Conservation (phyloP, 1,140 invertebrate genomes). For the Agrilus planipennis region DNA sequence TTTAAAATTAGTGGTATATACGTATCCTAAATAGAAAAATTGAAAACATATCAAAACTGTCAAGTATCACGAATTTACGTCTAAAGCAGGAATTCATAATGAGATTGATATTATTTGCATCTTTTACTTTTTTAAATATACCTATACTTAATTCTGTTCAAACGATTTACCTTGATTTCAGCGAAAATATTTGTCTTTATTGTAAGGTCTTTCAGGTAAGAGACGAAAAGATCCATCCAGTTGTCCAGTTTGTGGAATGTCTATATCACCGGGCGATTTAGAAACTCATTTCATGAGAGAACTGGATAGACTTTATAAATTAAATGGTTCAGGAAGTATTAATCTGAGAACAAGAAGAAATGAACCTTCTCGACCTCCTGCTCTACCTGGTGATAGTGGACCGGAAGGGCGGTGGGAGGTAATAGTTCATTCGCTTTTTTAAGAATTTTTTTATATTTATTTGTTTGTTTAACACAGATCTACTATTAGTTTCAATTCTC, state of each 20-base stretch:
- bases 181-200: no score
- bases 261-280: slow-evolving; percentile 59
- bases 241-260: slow-evolving; percentile 71
- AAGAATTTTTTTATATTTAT: slow-evolving; percentile 1
- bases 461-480: slow-evolving; percentile 3
- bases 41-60: no score
- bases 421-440: slow-evolving; percentile 5
- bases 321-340: slow-evolving; percentile 34
- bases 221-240: slow-evolving; percentile 37
- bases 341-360: slow-evolving; percentile 36
- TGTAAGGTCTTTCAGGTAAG: slow-evolving; percentile 24
- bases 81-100: no score
- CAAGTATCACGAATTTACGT: no score
- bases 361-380: slow-evolving; percentile 35
- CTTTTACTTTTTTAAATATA: no score
- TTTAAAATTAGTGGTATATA: no score
- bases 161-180: no score
- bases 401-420: slow-evolving; percentile 67
- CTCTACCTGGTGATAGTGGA: slow-evolving; percentile 37
- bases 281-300: slow-evolving; percentile 69
- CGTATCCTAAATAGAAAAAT: no score
- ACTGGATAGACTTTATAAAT: slow-evolving; percentile 62
- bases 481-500: slow-evolving; percentile 8
- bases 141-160: no score
- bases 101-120: no score